These are phyloP conservation scores for Tridacna crocea DNA, from an alignment of 2,888 invertebrate species.

Conservation along the genomic window DNA sequence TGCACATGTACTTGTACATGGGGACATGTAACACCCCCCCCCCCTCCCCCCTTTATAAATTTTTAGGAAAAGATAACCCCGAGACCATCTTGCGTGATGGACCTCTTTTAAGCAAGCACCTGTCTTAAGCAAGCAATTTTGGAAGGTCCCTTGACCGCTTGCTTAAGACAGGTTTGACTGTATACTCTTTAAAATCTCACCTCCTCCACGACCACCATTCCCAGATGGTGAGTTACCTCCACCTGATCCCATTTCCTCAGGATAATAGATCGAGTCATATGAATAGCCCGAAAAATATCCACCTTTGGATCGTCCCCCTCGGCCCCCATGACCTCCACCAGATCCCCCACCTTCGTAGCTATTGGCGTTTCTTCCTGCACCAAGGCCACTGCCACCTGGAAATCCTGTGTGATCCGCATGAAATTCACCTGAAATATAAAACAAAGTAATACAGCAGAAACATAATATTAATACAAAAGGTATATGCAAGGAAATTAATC, in stretches of 20 bases:
- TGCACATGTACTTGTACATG: too few species aligned
- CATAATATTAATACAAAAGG: not conserved
- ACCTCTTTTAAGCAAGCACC: too few species aligned
- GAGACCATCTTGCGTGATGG: too few species aligned
- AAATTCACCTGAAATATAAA: conserved; percentile 66
- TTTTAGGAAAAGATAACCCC: too few species aligned
- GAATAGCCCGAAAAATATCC: conserved; percentile 68
- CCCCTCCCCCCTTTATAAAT: too few species aligned
- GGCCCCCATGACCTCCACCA: conserved; percentile 75
- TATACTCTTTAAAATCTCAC: conserved; percentile 40
- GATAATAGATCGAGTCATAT: conserved; percentile 71
- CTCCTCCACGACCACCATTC: conserved; percentile 72
- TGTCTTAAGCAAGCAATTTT: too few species aligned
- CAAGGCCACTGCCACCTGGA: conserved; percentile 66
- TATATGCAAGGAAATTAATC: too few species aligned
- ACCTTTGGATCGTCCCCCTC: conserved; percentile 68
- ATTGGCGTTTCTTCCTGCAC: conserved; percentile 60
- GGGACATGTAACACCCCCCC: too few species aligned
- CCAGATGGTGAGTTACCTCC: conserved; percentile 63
- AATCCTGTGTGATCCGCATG: conserved; percentile 74
- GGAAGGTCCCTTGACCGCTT: too few species aligned
- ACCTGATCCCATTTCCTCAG: conserved; percentile 69
- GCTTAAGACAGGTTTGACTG: too few species aligned
- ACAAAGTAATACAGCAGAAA: not conserved
- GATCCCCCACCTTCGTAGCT: conserved; percentile 65